Percentiles rank a stretch among this genome's conserved stretches.
Conservation (phyloP, 2,888 invertebrate genomes). For the Tipula helvola region DNA sequence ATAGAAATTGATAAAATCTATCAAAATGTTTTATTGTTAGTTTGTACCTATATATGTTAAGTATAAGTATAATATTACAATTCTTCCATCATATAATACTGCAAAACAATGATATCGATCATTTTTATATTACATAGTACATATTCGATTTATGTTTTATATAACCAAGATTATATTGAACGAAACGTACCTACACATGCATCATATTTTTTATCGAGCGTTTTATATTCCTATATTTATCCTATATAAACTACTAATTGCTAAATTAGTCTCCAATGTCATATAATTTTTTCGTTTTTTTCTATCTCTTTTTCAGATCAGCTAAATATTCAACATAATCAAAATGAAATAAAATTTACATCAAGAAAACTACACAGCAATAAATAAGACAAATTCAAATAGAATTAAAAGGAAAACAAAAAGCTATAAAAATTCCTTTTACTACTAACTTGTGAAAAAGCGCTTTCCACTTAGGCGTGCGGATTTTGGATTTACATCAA, state of each 20-base stretch:
- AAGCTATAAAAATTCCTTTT: not conserved
- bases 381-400: not conserved
- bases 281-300: not conserved
- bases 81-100: not conserved
- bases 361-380: not conserved
- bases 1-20: too few species aligned
- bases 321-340: not conserved
- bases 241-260: not conserved
- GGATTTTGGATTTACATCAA: not conserved
- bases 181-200: not conserved
- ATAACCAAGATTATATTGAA: not conserved
- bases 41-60: not conserved
- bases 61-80: not conserved
- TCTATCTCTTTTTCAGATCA: not conserved
- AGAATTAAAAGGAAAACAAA: not conserved
- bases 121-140: not conserved
- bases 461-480: not conserved
- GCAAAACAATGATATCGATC: not conserved
- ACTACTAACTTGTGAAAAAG: not conserved
- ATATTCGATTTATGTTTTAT: not conserved
- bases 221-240: not conserved
- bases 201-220: not conserved
- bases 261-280: not conserved
- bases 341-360: not conserved
- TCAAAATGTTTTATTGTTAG: not conserved